Evolutionary conservation across 2,113 vertebrate species (phyloP).

Genomic region (Callionymus lyra): DNA sequence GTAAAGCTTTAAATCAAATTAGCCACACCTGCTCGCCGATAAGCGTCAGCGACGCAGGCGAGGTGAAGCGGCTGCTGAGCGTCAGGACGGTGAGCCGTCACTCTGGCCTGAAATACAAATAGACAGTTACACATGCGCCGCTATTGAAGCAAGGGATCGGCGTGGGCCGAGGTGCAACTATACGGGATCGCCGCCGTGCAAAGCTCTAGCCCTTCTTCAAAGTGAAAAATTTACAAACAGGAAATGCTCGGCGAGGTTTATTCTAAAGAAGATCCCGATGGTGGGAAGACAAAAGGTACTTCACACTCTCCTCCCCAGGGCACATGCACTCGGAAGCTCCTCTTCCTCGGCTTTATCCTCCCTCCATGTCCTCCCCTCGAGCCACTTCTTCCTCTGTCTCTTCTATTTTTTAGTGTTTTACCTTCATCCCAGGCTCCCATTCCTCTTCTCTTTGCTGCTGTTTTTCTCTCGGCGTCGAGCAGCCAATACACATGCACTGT

Average conservation of each 20-base stretch:
- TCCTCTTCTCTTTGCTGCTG: conserved; percentile 15
- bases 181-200: conserved; percentile 40
- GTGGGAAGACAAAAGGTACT: conserved; percentile 57
- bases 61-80: conserved; percentile 31
- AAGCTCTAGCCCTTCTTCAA: conserved; percentile 55
- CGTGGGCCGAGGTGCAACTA: conserved; percentile 52
- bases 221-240: conserved; percentile 56
- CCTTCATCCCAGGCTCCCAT: conserved; percentile 3
- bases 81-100: conserved; percentile 31
- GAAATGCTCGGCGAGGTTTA: conserved; percentile 51
- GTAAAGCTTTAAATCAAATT: conserved; percentile 56
- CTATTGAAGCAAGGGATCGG: conserved; percentile 50
- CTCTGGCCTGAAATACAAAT: conserved; percentile 43
- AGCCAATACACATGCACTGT: too few relatives aligned
- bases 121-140: conserved; percentile 41
- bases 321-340: conserved; percentile 48
- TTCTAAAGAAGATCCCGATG: conserved; percentile 52
- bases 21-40: conserved; percentile 47
- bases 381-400: conserved; percentile 26
- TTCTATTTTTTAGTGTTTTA: conserved; percentile 8
- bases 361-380: conserved; percentile 28
- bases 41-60: conserved; percentile 43
- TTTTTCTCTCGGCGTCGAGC: conserved; percentile 14
- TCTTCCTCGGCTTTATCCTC: conserved; percentile 45
- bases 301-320: conserved; percentile 50